Evolutionary conservation across 1,140 invertebrate genomes (phyloP).

Genomic region (Lutraria rhynchaena): DNA sequence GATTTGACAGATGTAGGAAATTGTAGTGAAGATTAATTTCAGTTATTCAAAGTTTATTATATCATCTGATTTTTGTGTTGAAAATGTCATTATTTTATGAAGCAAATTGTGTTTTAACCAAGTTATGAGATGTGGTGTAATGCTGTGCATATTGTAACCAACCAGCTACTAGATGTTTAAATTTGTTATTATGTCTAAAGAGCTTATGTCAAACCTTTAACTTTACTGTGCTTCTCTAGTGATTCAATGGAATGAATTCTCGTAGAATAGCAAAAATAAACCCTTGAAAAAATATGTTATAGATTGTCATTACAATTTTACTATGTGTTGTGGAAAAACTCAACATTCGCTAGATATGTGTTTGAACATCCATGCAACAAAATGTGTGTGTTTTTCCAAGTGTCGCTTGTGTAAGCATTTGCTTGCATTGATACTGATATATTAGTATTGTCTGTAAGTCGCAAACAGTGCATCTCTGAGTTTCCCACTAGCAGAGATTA

Average conservation of each 20-base stretch:
- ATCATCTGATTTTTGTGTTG: neutral
- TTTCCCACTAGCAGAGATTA: too few species aligned
- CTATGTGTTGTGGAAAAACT: too few species aligned
- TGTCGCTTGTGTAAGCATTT: too few species aligned
- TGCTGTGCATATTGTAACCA: conserved; percentile 11
- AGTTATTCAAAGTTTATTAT: neutral
- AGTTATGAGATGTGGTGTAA: conserved; percentile 10
- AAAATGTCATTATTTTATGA: conserved; percentile 7
- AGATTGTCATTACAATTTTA: conserved; percentile 11
- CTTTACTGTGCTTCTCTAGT: conserved; percentile 2
- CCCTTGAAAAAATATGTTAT: conserved; percentile 12
- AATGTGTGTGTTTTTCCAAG: too few species aligned
- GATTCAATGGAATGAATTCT: conserved; percentile 40
- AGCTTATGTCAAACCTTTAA: conserved; percentile 15
- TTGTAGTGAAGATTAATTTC: neutral
- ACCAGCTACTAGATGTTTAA: conserved; percentile 3
- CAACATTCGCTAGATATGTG: too few species aligned
- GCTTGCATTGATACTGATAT: too few species aligned
- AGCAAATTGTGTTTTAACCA: neutral
- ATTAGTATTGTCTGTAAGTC: too few species aligned
- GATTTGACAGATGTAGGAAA: neutral
- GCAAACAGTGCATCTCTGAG: too few species aligned
- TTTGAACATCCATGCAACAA: too few species aligned
- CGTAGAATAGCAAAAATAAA: conserved; percentile 35
- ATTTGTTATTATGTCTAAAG: neutral